Percentiles rank a stretch among this genome's conserved stretches.
Evolutionary conservation across 1,140 invertebrate genomes (phyloP).

Genomic region (Latrodectus geometricus): DNA sequence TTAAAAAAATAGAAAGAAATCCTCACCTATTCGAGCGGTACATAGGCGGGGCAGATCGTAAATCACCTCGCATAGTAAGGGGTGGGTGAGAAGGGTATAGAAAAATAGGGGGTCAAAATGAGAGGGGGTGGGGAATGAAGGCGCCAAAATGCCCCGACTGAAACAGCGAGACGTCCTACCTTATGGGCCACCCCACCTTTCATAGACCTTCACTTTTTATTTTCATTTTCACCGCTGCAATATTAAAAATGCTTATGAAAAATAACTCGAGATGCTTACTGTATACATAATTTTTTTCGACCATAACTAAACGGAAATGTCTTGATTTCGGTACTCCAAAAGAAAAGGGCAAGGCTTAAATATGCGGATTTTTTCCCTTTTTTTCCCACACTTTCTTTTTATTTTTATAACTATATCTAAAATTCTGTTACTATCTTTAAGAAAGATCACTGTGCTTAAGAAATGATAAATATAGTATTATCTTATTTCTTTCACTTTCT

Average conservation of each 20-base stretch:
- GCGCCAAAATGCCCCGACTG: slow-evolving; percentile 53
- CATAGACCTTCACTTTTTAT: background rate
- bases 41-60: slow-evolving; percentile 50
- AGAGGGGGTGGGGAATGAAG: slow-evolving; percentile 22
- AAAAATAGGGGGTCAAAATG: slow-evolving; percentile 1
- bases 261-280: slow-evolving; percentile 4
- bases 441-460: no score
- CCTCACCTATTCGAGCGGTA: slow-evolving; percentile 24
- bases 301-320: background rate
- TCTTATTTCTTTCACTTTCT: no score
- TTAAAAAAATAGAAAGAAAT: slow-evolving; percentile 23
- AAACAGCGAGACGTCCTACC: slow-evolving; percentile 40
- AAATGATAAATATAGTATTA: no score
- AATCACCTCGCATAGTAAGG: slow-evolving; percentile 39
- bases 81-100: slow-evolving; percentile 9
- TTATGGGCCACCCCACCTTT: background rate
- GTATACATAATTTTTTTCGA: slow-evolving; percentile 16
- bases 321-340: background rate
- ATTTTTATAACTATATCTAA: no score
- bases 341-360: background rate
- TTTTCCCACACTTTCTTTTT: background rate
- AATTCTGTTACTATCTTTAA: no score
- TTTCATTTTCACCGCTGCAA: slow-evolving; percentile 8
- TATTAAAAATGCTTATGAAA: slow-evolving; percentile 51
- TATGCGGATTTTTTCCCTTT: background rate